Conservation (phyloP, 2,888 invertebrate species). For the Vesta saturnalis region DNA sequence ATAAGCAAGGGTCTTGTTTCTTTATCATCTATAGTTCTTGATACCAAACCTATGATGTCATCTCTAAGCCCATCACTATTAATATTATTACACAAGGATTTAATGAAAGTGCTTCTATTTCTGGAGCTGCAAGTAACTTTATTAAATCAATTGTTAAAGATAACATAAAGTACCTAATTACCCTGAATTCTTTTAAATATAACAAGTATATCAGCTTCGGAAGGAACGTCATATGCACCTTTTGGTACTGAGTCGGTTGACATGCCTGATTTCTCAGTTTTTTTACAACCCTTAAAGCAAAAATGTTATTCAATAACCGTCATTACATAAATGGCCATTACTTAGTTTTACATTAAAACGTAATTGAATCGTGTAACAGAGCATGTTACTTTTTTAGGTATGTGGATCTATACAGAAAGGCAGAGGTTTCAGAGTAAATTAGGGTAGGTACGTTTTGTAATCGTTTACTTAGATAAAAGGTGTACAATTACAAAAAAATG, state of each 20-base stretch:
- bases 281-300: slow-evolving; percentile 21
- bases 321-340: too few species aligned
- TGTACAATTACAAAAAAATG: too few species aligned
- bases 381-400: too few species aligned
- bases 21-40: slow-evolving; percentile 34
- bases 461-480: too few species aligned
- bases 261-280: neutral
- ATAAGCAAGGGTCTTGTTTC: slow-evolving; percentile 49
- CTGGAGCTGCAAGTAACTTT: neutral
- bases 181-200: slow-evolving; percentile 40
- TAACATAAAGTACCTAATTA: neutral
- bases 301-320: neutral
- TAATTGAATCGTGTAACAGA: too few species aligned
- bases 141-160: neutral
- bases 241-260: neutral
- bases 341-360: slow-evolving; percentile 5
- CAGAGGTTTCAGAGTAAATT: too few species aligned
- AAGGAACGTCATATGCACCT: slow-evolving; percentile 41
- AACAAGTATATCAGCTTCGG: slow-evolving; percentile 47
- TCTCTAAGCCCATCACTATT: slow-evolving; percentile 48
- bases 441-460: too few species aligned
- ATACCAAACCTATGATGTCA: slow-evolving; percentile 50
- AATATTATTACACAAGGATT: slow-evolving; percentile 48
- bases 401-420: too few species aligned
- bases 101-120: slow-evolving; percentile 39